phyloP scores from a whole-genome alignment of 2,888 invertebrate genomes.

The Alloplasta piceator region DNA sequence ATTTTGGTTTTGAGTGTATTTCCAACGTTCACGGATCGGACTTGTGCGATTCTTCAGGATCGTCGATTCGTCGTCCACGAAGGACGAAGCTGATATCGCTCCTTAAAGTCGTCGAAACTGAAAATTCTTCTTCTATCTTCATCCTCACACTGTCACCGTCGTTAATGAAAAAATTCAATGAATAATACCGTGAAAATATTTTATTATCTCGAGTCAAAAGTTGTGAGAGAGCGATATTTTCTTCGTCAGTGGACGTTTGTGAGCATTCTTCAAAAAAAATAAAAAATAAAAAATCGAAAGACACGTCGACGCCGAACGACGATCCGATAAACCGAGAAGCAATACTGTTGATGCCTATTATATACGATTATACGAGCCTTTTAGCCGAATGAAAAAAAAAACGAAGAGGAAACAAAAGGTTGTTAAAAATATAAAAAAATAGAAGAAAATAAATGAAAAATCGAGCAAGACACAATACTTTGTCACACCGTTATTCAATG shows the following conservation, averaged over 20 bases:
- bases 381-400: constrained; percentile 64
- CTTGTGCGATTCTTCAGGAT: constrained; percentile 76
- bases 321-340: constrained; percentile 78
- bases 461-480: constrained; percentile 14
- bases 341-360: constrained; percentile 82
- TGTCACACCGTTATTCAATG: constrained; percentile 3
- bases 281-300: constrained; percentile 34
- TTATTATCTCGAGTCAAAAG: not conserved
- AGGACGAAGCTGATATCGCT: constrained; percentile 10
- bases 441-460: constrained; percentile 27
- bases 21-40: constrained; percentile 69
- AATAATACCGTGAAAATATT: constrained; percentile 7
- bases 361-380: constrained; percentile 70
- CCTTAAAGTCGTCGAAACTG: not conserved
- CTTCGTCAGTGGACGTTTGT: too few relatives aligned
- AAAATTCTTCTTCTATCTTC: not conserved
- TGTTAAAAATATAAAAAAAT: constrained; percentile 28
- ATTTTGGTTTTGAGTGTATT: constrained; percentile 69
- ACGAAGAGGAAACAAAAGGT: constrained; percentile 33
- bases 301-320: constrained; percentile 53
- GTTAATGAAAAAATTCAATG: not conserved
- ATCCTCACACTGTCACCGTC: not conserved
- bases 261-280: constrained; percentile 17
- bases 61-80: constrained; percentile 31
- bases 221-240: constrained; percentile 25